Evolutionary conservation across 2,113 vertebrate genomes (phyloP).

Genomic region (Natator depressus): DNA sequence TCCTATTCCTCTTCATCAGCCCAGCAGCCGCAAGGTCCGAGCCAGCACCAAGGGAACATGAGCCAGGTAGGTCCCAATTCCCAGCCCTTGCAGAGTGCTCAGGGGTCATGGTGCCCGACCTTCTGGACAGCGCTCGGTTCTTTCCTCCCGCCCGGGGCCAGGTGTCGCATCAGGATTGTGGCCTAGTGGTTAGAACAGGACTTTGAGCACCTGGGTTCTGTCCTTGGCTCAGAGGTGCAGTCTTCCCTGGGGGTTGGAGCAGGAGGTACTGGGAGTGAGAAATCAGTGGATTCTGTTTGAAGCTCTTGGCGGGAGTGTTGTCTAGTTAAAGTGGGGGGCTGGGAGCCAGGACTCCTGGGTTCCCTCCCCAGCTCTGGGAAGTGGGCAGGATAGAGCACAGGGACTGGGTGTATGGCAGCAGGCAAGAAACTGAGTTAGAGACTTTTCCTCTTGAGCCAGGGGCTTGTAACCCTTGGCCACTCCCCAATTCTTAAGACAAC

Average conservation of each 20-base stretch:
- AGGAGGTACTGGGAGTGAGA: not conserved
- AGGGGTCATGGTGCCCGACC: not conserved
- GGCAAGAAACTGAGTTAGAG: not conserved
- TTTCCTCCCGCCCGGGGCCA: not conserved
- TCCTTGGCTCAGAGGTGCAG: not conserved
- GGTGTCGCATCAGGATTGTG: not conserved
- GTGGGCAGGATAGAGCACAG: too few species aligned
- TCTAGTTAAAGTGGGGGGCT: not conserved
- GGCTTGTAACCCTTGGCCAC: not conserved
- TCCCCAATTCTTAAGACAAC: not conserved
- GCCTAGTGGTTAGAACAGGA: not conserved
- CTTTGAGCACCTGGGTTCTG: not conserved
- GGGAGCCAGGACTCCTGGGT: not conserved
- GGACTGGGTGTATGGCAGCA: not conserved
- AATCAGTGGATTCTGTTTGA: not conserved
- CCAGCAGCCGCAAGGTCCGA: conserved; percentile 59
- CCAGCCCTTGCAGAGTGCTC: not conserved
- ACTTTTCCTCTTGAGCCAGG: not conserved
- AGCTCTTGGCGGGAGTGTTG: not conserved
- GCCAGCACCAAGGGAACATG: conserved; percentile 70
- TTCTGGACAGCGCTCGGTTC: not conserved
- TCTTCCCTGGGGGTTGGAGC: not conserved
- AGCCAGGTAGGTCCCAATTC: conserved; percentile 62
- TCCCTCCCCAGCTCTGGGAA: not conserved
- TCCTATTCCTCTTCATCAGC: conserved; percentile 66